phyloP scores from a whole-genome alignment of 2,113 vertebrate genomes.

The Charadrius vociferus region DNA sequence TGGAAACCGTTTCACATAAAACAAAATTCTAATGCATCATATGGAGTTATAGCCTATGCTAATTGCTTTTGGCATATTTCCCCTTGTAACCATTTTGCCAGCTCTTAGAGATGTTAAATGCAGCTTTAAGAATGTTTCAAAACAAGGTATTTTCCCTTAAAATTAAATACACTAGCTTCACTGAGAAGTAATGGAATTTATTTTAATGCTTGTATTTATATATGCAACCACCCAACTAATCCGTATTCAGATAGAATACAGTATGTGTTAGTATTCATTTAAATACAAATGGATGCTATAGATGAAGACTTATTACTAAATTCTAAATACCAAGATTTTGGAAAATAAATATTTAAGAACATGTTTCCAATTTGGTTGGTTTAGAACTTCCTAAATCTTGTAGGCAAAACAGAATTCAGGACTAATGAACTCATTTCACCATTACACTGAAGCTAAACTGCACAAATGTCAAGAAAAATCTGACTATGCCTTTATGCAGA shows the following conservation, averaged over 20 bases:
- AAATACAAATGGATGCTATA: not conserved
- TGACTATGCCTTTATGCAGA: not conserved
- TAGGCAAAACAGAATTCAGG: not conserved
- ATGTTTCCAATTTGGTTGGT: not conserved
- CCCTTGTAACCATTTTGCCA: not conserved
- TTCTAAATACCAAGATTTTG: not conserved
- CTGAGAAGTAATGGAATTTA: not conserved
- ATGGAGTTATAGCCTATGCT: constrained; percentile 14
- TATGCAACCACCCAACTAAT: not conserved
- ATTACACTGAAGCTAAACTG: not conserved
- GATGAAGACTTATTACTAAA: not conserved
- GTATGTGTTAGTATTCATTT: not conserved
- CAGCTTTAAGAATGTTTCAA: not conserved
- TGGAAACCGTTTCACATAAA: constrained; percentile 43
- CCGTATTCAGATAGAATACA: not conserved
- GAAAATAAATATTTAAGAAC: not conserved
- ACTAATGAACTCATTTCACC: not conserved
- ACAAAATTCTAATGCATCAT: constrained; percentile 50
- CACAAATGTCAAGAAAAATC: not conserved
- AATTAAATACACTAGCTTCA: not conserved
- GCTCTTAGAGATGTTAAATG: not conserved
- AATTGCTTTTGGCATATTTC: constrained; percentile 35
- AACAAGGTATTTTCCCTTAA: not conserved
- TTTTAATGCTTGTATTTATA: not conserved
- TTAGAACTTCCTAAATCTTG: not conserved